Conservation (phyloP, 1,140 invertebrate genomes). For the Brachionus asplanchnoidis region DNA sequence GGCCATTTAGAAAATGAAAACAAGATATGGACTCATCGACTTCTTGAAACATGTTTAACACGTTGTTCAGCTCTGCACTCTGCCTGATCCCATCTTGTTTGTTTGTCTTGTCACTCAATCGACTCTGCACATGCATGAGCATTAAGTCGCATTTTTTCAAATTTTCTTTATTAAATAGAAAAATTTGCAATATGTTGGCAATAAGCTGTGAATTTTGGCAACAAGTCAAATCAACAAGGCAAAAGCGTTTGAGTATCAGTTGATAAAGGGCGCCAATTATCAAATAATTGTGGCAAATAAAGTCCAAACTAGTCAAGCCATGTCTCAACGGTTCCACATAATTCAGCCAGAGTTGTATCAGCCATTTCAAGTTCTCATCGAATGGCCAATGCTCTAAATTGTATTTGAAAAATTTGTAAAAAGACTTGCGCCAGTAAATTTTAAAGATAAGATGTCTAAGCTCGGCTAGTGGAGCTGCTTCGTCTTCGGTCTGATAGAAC, state of each 20-base stretch:
- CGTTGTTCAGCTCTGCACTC: neutral
- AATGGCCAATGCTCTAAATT: constrained; percentile 26
- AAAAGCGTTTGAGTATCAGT: neutral
- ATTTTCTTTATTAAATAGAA: neutral
- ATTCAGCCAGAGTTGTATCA: neutral
- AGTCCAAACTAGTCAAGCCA: neutral
- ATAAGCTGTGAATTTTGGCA: neutral
- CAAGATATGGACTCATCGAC: neutral
- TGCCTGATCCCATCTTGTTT: neutral
- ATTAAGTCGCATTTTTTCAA: neutral
- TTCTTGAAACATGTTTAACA: neutral
- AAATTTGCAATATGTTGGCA: neutral
- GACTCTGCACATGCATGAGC: neutral
- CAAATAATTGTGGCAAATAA: constrained; percentile 2
- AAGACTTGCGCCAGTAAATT: constrained; percentile 26
- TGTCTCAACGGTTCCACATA: neutral
- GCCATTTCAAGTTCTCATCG: neutral
- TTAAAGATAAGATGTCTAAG: neutral
- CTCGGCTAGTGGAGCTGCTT: neutral
- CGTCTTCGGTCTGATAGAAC: neutral
- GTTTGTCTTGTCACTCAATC: neutral
- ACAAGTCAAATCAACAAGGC: neutral
- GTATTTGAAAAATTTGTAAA: constrained; percentile 32
- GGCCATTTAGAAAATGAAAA: neutral
- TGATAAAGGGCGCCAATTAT: neutral